Percentiles rank a stretch among this genome's conserved stretches.
Evolutionary conservation across 2,888 invertebrate species (phyloP).

Genomic region (Macrosiphum euphorbiae): DNA sequence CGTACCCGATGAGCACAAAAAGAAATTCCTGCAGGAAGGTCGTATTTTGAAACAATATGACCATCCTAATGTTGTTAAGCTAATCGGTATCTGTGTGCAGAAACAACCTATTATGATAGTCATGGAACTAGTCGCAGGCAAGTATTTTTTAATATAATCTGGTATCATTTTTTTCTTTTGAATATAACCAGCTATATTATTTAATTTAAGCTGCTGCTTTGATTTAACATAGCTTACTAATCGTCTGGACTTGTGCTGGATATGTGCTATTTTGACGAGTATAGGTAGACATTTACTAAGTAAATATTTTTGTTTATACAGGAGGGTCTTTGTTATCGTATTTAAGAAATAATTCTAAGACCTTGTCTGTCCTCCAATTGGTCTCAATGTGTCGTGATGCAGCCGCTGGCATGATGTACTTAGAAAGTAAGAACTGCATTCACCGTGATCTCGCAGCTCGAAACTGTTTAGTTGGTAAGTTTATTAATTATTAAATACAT

Average conservation of each 20-base stretch:
- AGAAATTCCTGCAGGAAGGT: constrained; percentile 95
- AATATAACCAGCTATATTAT: background rate
- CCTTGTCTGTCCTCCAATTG: constrained; percentile 77
- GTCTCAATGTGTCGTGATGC: constrained; percentile 94
- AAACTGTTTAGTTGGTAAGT: constrained; percentile 87
- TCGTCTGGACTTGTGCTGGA: background rate
- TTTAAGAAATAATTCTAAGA: constrained; percentile 82
- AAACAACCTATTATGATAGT: constrained; percentile 99
- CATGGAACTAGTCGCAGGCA: constrained; percentile 95
- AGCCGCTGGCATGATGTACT: constrained; percentile 93
- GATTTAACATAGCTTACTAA: background rate
- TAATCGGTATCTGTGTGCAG: constrained; percentile 97
- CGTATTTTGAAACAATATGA: constrained; percentile 96
- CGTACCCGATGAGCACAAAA: constrained; percentile 91
- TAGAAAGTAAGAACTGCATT: constrained; percentile 96
- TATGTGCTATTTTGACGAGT: background rate
- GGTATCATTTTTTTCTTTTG: background rate
- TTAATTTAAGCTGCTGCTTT: background rate
- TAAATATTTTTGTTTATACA: constrained; percentile 68
- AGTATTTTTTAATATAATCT: constrained; percentile 58
- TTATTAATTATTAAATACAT: constrained; percentile 1
- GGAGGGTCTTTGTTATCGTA: constrained; percentile 93
- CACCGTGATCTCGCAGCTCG: constrained; percentile 95
- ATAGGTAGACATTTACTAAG: background rate
- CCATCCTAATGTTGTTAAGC: constrained; percentile 95